phyloP scores from a whole-genome alignment of 2,113 vertebrate species.

The Aegotheles bennettii region DNA sequence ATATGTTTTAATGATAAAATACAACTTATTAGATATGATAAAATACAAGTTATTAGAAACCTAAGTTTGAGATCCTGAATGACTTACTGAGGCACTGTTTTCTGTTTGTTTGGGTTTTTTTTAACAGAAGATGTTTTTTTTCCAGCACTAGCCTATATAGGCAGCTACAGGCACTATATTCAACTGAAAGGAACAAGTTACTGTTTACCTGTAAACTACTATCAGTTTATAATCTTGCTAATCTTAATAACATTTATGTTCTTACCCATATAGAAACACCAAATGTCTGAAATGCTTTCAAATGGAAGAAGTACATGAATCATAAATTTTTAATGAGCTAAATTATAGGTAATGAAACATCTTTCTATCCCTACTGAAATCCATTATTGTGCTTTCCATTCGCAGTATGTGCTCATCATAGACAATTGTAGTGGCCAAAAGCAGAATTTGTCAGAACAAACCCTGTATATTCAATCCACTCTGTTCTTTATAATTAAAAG shows the following conservation, averaged over 20 bases:
- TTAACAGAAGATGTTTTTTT: not conserved
- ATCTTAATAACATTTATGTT: not conserved
- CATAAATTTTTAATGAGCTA: not conserved
- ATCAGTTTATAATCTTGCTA: not conserved
- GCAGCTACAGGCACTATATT: not conserved
- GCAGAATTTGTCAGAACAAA: not conserved
- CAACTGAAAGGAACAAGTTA: not conserved
- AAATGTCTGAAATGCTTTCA: constrained; percentile 18
- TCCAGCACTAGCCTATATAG: not conserved
- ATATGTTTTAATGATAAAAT: not conserved
- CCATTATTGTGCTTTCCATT: not conserved
- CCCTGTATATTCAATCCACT: not conserved
- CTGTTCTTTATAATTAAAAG: not conserved
- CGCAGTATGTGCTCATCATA: not conserved
- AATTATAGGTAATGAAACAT: not conserved
- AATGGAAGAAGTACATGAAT: not conserved
- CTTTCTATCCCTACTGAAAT: not conserved
- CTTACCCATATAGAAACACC: not conserved
- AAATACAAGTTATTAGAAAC: not conserved
- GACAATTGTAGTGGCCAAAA: not conserved
- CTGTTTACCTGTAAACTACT: not conserved
- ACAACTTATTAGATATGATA: not conserved
- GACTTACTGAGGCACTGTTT: not conserved
- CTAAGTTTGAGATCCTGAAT: not conserved
- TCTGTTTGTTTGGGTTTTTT: not conserved